Base-by-base conservation (phyloP, 2,113 vertebrate species). In the Regulus satrapa region DNA sequence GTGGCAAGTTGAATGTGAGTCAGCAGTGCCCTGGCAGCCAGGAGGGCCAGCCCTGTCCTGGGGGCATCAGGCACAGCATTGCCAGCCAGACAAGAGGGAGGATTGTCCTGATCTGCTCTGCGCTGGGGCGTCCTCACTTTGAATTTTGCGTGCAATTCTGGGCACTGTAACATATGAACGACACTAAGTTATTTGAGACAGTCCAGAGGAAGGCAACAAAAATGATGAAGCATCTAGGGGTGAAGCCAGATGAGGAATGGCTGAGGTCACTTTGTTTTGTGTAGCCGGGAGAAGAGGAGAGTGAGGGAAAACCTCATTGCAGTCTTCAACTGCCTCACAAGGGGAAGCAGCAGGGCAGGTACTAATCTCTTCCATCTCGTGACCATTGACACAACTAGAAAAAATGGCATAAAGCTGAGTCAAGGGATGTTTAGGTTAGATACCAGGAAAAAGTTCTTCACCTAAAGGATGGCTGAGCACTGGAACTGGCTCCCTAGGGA, bases 31-130 rank as follows among this genome's bases (percentile, higher is more conserved):
- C 34, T 40, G 34, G 34, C 6, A 81, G 9, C 54, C 54, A 49
- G 54, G 24, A 68, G 29, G 9, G 34, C 8, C 63, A n/a, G 7
- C 0, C 1, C 0, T 56, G 18, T 56, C 4, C 8, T 58, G 43
- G 18, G 41, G 0, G 10, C 63, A 48, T 48, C 41, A 58, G 34
- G 34, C 28, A 8, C 63, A 80, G 34, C 34, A 55, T 20, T 0
- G 0, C 6, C 63, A 56, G 18, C 14, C 0, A 0, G 43, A 29
- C 23, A 40, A 49, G 29, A 18, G 14, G 58, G 23, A 41, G 41
- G 10, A 52, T 31, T 62, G 26, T 31, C 38, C 20, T 0, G 0
- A 16, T 52, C 32, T 32, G 20, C 38, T 72, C 55, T 62, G 38
- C 4, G 1, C 36, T 31, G 13, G 13, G 1, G 17, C 0, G 0